Evolutionary conservation across 2,888 invertebrate genomes (phyloP), one percentile per base, ranked within the genome.

Genomic region (Brachyptera risi): DNA sequence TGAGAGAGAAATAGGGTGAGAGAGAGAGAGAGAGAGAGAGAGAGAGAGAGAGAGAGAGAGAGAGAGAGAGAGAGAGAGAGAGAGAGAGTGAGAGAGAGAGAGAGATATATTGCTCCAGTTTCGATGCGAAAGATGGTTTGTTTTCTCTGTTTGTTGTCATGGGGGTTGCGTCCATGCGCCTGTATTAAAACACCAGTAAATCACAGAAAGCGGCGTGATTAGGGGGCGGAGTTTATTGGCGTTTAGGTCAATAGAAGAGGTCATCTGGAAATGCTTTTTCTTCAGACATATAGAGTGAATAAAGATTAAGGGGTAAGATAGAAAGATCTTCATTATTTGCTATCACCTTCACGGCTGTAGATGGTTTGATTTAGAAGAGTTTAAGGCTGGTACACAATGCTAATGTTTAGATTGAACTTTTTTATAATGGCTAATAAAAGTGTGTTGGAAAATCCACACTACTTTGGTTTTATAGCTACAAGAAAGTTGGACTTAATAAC

Each of bases 51-150:
- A n/a, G n/a, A n/a, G n/a, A n/a, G n/a, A n/a, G n/a, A n/a, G n/a
- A n/a, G n/a, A n/a, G n/a, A n/a, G n/a, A n/a, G n/a, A n/a, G n/a
- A n/a, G n/a, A n/a, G n/a, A n/a, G n/a, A n/a, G n/a, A n/a, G n/a
- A n/a, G n/a, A n/a, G n/a, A n/a, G n/a, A n/a, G n/a, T n/a, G n/a
- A n/a, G n/a, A n/a, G n/a, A n/a, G n/a, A n/a, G n/a, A 54, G 54
- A 19, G 19, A 21, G 37, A 37, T 21, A 21, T 37, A 19, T 54
- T 54, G 35, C 54, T 54, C 54, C 54, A 54, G 54, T 54, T 54
- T 37, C 23, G 54, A 35, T 37, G n/a, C n/a, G n/a, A n/a, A n/a
- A n/a, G 44, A 44, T 31, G 31, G 7, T n/a, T 17, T 54, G 38
- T 37, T 54, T 35, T 54, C 54, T 54, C 37, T 37, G 54, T 54